Evolutionary conservation across 1,140 invertebrate species (phyloP), one percentile per base, ranked within the genome.

Genomic region (Diachasmimorpha longicaudata): DNA sequence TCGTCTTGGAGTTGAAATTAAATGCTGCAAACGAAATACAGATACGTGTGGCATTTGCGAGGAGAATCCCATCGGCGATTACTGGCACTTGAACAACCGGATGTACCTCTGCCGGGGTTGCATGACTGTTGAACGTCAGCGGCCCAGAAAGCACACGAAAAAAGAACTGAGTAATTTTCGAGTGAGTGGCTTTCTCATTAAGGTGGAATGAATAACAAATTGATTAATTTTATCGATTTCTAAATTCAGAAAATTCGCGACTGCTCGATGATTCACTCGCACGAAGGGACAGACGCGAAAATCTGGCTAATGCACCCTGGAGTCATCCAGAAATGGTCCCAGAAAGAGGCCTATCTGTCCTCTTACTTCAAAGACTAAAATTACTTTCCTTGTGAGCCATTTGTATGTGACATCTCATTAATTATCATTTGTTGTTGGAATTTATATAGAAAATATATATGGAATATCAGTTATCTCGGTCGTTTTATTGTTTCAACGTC

Each of bases 231-330:
- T 9, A 21, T 67, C 14, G 52, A 36, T 19, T 72, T 79, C 23
- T 77, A 75, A 74, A 66, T 80, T 82, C 72, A 88, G 86, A 85
- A 83, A 85, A 75, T 87, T 73, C 81, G 86, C 44, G 83, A 87
- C 31, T 88, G 86, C 76, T 86, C 85, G 1, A 73, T 72, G 39
- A 84, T 88, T 69, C 87, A 88, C 78, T 79, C 67, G 31, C 86
- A 88, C 55, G 82, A 85, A 68, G 82, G 80, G 19, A 88, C 83
- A 0, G 80, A 82, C 42, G 85, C 86, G 31, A 87, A 85, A 76
- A 80, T 81, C n/a, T 87, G 84, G 83, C 69, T 85, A 8, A 82
- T 86, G 52, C 80, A 83, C 79, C 84, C 85, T 36, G 70, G 79
- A 58, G 42, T 70, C 9, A 77, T 86, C 14, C 55, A 75, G 75